Percentiles rank a stretch among this genome's conserved stretches.
These are phyloP conservation scores for Serilophus lunatus DNA, from an alignment of 2,113 vertebrate species.

Conservation along the genomic window DNA sequence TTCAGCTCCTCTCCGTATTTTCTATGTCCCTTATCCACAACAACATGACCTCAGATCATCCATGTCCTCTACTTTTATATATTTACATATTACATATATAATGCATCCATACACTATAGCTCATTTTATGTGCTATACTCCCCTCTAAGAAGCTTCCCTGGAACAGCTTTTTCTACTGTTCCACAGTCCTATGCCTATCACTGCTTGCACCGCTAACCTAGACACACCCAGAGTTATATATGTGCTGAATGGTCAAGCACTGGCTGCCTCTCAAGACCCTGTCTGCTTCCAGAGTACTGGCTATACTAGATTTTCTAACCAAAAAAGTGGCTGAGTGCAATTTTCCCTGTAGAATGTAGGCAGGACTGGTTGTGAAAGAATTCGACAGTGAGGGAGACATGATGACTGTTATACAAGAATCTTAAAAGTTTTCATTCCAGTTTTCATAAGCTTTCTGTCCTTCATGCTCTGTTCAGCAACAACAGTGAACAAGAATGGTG, in stretches of 20 bases:
- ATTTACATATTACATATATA: too few relatives aligned
- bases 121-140: not conserved
- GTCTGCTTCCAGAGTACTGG: not conserved
- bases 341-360: not conserved
- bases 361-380: not conserved
- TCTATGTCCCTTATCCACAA: not conserved
- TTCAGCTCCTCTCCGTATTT: not conserved
- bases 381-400: not conserved
- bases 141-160: not conserved
- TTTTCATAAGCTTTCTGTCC: not conserved
- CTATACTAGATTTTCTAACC: not conserved
- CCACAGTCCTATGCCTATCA: accelerated
- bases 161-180: not conserved
- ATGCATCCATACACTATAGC: not conserved
- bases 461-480: not conserved
- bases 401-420: not conserved
- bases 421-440: not conserved
- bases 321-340: not conserved
- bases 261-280: not conserved
- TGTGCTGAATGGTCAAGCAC: not conserved
- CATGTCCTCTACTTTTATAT: not conserved
- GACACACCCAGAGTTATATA: not conserved
- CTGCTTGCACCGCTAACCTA: not conserved
- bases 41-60: not conserved
- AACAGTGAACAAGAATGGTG: not conserved